Percentiles rank a stretch among this genome's conserved stretches.
phyloP scores from a whole-genome alignment of 2,113 vertebrate species.

The Pipra filicauda region DNA sequence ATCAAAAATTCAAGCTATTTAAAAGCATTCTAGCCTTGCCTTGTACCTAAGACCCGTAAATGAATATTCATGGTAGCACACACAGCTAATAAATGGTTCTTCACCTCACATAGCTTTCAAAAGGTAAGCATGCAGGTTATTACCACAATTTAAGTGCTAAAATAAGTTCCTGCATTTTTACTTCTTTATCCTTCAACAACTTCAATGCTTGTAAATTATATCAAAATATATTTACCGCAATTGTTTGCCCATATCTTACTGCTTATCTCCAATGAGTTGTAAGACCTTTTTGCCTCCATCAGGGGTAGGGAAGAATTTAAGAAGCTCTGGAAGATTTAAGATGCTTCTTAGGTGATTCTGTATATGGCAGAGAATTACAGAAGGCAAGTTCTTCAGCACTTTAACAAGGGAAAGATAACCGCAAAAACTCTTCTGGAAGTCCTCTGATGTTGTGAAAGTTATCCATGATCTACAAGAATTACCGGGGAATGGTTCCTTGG shows the following conservation, averaged over 20 bases:
- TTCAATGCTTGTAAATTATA: neutral
- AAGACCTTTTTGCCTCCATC: neutral
- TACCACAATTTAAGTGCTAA: neutral
- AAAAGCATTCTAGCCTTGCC: neutral
- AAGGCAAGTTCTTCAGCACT: neutral
- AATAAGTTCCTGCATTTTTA: neutral
- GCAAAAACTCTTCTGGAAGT: neutral
- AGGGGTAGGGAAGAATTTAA: neutral
- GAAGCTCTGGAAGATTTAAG: neutral
- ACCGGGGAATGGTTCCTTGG: neutral
- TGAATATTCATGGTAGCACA: neutral
- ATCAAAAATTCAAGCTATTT: neutral
- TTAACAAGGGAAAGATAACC: neutral
- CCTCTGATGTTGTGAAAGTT: neutral
- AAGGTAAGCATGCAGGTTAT: neutral
- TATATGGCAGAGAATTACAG: neutral
- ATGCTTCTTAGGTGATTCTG: neutral
- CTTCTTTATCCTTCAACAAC: constrained; percentile 7
- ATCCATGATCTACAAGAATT: neutral
- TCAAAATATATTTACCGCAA: neutral
- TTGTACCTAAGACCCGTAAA: neutral
- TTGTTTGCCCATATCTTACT: neutral
- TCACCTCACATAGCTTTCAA: neutral
- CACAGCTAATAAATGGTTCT: neutral
- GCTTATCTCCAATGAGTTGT: neutral